Evolutionary conservation across 2,888 invertebrate genomes (phyloP).

Genomic region (Thecocarcelia acutangulata): DNA sequence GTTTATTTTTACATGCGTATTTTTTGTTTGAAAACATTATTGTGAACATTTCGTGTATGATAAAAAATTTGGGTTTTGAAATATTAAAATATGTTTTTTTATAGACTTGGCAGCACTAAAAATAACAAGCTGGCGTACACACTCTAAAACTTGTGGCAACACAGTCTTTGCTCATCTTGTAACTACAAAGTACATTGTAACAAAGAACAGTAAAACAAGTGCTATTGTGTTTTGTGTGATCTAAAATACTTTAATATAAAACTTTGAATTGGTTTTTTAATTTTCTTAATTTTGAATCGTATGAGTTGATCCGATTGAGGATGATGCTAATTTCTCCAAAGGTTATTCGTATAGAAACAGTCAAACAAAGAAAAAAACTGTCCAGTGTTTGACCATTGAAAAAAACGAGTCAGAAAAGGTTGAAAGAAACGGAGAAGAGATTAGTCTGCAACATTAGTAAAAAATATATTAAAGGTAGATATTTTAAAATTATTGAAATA

Average conservation of each 20-base stretch:
- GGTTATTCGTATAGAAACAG: slow-evolving; percentile 56
- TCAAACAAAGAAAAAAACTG: slow-evolving; percentile 66
- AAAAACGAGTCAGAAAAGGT: slow-evolving; percentile 47
- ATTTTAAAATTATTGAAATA: slow-evolving; percentile 21
- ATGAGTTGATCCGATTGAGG: slow-evolving; percentile 61
- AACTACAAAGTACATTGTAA: background rate
- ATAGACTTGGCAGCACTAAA: too few relatives aligned
- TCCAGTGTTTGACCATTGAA: slow-evolving; percentile 60
- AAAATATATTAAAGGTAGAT: slow-evolving; percentile 52
- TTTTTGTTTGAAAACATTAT: too few relatives aligned
- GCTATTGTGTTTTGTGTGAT: slow-evolving; percentile 9
- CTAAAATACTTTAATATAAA: slow-evolving; percentile 54
- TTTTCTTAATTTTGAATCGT: slow-evolving; percentile 44
- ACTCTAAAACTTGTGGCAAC: background rate
- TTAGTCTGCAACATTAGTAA: slow-evolving; percentile 23
- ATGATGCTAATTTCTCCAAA: slow-evolving; percentile 59
- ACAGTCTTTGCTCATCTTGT: slow-evolving; percentile 36
- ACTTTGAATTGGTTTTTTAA: slow-evolving; percentile 32
- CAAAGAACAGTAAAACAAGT: slow-evolving; percentile 44
- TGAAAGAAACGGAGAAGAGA: slow-evolving; percentile 49
- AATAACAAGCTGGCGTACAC: background rate
- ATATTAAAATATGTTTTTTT: too few relatives aligned
- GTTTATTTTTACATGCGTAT: too few relatives aligned
- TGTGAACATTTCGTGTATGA: too few relatives aligned
- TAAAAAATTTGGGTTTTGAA: too few relatives aligned